These are phyloP conservation scores for Buathra laborator DNA, from an alignment of 2,888 invertebrate species.

Conservation along the genomic window DNA sequence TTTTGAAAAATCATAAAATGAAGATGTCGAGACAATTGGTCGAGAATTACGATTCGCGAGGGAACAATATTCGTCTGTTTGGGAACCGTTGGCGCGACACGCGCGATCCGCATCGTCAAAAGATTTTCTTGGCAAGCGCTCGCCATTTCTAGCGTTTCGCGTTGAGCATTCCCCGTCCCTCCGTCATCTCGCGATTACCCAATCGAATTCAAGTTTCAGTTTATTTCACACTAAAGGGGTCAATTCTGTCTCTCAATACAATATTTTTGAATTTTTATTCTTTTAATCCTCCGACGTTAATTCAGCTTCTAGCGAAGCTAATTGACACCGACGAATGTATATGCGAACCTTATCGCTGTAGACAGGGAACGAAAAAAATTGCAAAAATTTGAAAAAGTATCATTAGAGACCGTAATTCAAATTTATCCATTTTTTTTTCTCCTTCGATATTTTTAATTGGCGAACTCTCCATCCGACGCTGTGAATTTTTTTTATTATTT, in stretches of 20 bases:
- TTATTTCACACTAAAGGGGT: neutral
- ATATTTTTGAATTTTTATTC: neutral
- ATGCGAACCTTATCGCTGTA: too few relatives aligned
- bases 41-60: neutral
- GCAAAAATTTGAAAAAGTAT: too few relatives aligned
- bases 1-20: neutral
- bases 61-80: constrained; percentile 31
- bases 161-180: constrained; percentile 52
- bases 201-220: constrained; percentile 34
- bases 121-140: constrained; percentile 41
- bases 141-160: constrained; percentile 28
- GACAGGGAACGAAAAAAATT: too few relatives aligned
- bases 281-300: neutral
- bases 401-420: too few relatives aligned
- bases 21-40: neutral
- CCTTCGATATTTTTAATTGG: neutral
- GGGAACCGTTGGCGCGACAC: constrained; percentile 34
- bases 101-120: constrained; percentile 24
- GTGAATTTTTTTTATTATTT: constrained; percentile 7
- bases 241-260: neutral
- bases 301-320: neutral
- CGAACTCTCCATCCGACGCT: neutral
- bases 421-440: too few relatives aligned
- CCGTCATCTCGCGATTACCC: constrained; percentile 67
- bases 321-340: neutral